Evolutionary conservation across 2,113 vertebrate species (phyloP).

Genomic region (Seriola quinqueradiata): DNA sequence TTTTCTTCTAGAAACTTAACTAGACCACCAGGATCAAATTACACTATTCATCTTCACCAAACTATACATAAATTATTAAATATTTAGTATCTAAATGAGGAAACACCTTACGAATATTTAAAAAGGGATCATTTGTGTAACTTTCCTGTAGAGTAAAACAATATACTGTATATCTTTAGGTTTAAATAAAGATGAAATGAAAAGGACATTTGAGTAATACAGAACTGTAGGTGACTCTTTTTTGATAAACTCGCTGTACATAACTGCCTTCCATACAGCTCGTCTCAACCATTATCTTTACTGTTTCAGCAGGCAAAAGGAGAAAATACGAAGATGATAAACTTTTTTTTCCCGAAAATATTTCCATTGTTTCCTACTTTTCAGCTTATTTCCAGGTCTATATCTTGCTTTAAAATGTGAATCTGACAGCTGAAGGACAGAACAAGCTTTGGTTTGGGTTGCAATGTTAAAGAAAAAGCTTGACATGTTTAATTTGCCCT

Average conservation of each 20-base stretch:
- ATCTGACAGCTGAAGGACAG: neutral
- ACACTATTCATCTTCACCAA: conserved; percentile 87
- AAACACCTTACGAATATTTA: conserved; percentile 78
- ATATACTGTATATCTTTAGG: conserved; percentile 95
- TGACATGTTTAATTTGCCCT: conserved; percentile 26
- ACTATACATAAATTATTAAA: conserved; percentile 86
- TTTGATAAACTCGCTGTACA: conserved; percentile 94
- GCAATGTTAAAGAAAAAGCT: conserved; percentile 18
- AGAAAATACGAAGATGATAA: conserved; percentile 42
- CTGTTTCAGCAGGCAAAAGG: conserved; percentile 89
- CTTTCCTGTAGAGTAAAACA: conserved; percentile 95
- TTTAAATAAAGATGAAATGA: conserved; percentile 78
- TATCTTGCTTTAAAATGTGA: conserved; percentile 32
- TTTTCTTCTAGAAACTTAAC: conserved; percentile 92
- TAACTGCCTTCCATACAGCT: conserved; percentile 90
- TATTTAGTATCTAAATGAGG: conserved; percentile 95
- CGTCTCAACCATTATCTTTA: conserved; percentile 90
- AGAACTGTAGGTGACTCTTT: conserved; percentile 93
- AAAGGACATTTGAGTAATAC: conserved; percentile 92
- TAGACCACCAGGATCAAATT: conserved; percentile 89
- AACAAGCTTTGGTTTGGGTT: neutral
- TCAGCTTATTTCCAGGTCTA: conserved; percentile 49
- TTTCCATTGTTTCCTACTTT: conserved; percentile 83
- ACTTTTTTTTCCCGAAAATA: conserved; percentile 59
- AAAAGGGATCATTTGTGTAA: conserved; percentile 96